Base-by-base conservation (phyloP, 2,797 vertebrate genomes). In the Hippoglossus hippoglossus region DNA sequence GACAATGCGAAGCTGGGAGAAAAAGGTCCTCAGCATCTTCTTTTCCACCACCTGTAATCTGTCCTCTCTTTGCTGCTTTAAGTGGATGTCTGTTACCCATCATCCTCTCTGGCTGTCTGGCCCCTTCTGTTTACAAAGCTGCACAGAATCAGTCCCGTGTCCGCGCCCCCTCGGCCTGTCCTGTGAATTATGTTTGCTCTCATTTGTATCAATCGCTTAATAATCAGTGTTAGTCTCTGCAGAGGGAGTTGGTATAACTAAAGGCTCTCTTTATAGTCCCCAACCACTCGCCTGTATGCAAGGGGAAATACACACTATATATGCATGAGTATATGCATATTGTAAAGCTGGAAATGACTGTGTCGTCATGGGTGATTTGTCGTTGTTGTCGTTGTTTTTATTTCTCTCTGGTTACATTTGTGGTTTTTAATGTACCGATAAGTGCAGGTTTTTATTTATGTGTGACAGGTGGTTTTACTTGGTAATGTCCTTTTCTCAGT, bases 251-350 rank as follows among this genome's bases (percentile, higher is more conserved):
- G 84, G 60, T 85, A 79, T 89, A 87, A 77, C 65, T 91, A 83
- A 90, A 87, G 75, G 73, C 88, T 90, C 86, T 87, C 67, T 88
- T 83, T 92, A 86, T 89, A 85, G 71, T 83, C 88, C 85, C 88
- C 82, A 67, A 63, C 78, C 84, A 84, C 80, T 72, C 75, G 81
- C 88, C 83, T 89, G 85, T 93, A 91, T 93, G 87, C 90, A 91
- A 87, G 87, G 87, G 86, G 90, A 81, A 82, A 82, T 83, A 84
- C 83, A 90, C 78, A 87, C 79, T 91, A 89, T 91, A 91, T 92
- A 92, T 92, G 92, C 93, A 94, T 92, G 91, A 82, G 58, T 80
- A 87, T 91, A 91, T 94, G 93, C 92, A 94, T 94, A 94, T 91
- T 90, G 88, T 91, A 86, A 91, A 88, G 79, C 88, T 90, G 81